A percentile compares a stretch with the other conserved stretches of the same genome.
phyloP scores from a whole-genome alignment of 1,140 invertebrate species.

The Oscheius sp. region DNA sequence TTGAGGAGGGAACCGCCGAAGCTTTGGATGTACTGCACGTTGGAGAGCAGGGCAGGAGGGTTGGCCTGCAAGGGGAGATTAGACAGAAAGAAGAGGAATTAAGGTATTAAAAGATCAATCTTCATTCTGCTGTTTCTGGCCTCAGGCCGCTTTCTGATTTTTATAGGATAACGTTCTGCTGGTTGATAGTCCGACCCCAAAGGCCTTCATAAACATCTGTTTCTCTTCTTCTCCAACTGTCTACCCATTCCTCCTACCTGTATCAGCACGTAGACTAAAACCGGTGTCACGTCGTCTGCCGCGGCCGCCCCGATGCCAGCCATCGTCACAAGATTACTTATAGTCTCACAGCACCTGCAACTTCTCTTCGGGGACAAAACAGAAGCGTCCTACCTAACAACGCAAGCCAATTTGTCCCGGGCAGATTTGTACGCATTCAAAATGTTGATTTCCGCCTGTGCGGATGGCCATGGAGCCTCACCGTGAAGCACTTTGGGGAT shows the following conservation, averaged over 20 bases:
- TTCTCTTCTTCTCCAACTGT: no score
- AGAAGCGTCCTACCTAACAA: slow-evolving; percentile 10
- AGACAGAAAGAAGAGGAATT: no score
- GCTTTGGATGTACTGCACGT: slow-evolving; percentile 89
- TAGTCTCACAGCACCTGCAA: slow-evolving; percentile 77
- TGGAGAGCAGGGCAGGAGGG: slow-evolving; percentile 88
- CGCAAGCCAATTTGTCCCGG: slow-evolving; percentile 82
- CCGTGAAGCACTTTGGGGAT: slow-evolving; percentile 69
- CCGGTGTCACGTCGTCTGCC: slow-evolving; percentile 93
- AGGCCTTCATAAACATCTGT: no score
- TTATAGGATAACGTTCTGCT: background rate
- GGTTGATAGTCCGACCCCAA: no score
- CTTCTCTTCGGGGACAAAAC: background rate
- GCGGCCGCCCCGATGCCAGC: slow-evolving; percentile 77
- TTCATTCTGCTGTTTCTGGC: no score
- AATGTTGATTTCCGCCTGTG: slow-evolving; percentile 84
- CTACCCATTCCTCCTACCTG: slow-evolving; percentile 67
- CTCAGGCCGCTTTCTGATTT: background rate
- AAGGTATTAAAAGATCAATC: background rate
- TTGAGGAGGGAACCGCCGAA: slow-evolving; percentile 77
- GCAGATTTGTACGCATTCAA: slow-evolving; percentile 91
- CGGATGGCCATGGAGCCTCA: slow-evolving; percentile 94
- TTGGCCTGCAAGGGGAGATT: slow-evolving; percentile 71
- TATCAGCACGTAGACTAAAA: slow-evolving; percentile 91
- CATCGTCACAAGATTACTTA: slow-evolving; percentile 74